phyloP scores from a whole-genome alignment of 2,797 vertebrate genomes.

The Echeneis naucrates region DNA sequence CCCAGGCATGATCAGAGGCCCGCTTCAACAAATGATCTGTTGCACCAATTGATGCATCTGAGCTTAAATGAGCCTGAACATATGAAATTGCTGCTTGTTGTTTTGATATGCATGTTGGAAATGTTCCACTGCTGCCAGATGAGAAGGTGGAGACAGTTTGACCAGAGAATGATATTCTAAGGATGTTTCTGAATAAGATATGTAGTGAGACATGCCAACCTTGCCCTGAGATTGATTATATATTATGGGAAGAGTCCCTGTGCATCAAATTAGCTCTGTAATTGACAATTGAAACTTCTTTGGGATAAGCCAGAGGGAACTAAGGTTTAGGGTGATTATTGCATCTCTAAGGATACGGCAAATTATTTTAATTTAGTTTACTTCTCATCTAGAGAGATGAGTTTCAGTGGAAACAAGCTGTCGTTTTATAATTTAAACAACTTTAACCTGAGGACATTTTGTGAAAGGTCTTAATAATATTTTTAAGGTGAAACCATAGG shows the following conservation, averaged over 20 bases:
- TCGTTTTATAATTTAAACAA: neutral
- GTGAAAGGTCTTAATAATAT: no score
- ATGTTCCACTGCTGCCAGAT: conserved; percentile 4
- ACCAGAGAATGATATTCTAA: conserved; percentile 17
- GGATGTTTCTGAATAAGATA: conserved; percentile 10
- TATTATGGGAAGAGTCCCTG: neutral
- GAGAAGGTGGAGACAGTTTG: conserved; percentile 17
- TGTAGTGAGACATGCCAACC: conserved; percentile 12
- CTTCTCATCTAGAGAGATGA: neutral
- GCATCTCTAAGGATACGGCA: neutral
- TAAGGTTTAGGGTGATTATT: neutral
- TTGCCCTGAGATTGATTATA: conserved; percentile 30
- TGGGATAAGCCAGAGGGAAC: neutral
- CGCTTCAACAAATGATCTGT: conserved; percentile 30
- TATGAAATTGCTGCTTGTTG: conserved; percentile 24
- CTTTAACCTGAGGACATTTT: no score
- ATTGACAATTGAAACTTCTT: neutral
- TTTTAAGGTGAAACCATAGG: no score
- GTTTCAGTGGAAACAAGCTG: neutral
- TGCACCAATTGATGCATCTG: conserved; percentile 30
- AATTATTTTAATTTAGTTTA: neutral
- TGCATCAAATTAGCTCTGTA: neutral
- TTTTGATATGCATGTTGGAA: conserved; percentile 35
- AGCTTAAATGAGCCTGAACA: conserved; percentile 16
- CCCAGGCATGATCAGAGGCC: conserved; percentile 9